Percentiles rank a stretch among this genome's conserved stretches.
Conservation (phyloP, 37 sponge, comb jelly and placozoan species). For the Agelas oroides region DNA sequence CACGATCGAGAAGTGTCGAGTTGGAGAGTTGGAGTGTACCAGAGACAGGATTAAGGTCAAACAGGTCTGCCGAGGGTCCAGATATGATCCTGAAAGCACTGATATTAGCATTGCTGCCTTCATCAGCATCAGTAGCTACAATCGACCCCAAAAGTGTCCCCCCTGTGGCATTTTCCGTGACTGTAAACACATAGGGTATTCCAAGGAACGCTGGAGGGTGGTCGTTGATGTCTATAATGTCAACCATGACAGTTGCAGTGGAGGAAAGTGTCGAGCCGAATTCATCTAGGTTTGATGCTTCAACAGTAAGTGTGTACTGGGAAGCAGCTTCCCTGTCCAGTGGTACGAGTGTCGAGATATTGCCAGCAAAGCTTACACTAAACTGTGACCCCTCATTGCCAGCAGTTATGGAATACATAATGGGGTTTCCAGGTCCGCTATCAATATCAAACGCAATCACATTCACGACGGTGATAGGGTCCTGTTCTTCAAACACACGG, state of each 20-base stretch:
- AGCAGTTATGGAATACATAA: conserved; percentile 12
- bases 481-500: conserved; percentile 47
- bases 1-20: conserved; percentile 37
- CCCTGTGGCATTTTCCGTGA: conserved; percentile 20
- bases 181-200: conserved; percentile 6
- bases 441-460: conserved; percentile 73
- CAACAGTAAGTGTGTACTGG: conserved; percentile 35
- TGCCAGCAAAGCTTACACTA: conserved; percentile 17
- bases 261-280: conserved; percentile 29
- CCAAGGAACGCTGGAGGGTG: conserved; percentile 42
- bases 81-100: conserved; percentile 13
- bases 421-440: conserved; percentile 14
- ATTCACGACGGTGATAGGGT: not conserved
- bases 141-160: conserved; percentile 24
- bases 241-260: conserved; percentile 26
- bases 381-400: conserved; percentile 9
- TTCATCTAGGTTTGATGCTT: conserved; percentile 36
- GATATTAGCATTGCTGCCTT: conserved; percentile 40
- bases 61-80: conserved; percentile 11
- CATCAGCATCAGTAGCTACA: conserved; percentile 37
- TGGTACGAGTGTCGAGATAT: conserved; percentile 1
- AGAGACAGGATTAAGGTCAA: conserved; percentile 19
- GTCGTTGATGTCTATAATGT: conserved; percentile 42
- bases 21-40: not conserved
- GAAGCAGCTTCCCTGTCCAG: conserved; percentile 58